phyloP scores from a whole-genome alignment of 2,113 vertebrate genomes.

The Phalacrocorax pelagicus region DNA sequence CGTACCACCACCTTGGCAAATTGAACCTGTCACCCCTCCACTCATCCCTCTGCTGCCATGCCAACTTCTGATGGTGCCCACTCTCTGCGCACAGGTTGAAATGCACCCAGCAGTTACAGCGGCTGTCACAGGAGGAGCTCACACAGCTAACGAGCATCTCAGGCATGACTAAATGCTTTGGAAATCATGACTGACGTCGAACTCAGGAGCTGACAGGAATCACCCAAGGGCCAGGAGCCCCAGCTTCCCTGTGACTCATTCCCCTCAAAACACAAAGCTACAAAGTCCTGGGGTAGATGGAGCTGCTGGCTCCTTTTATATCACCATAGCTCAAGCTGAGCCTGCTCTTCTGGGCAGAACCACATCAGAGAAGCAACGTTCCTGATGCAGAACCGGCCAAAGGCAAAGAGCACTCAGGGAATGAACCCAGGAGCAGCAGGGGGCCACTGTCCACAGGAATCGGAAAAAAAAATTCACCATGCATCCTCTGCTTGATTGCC shows the following conservation, averaged over 20 bases:
- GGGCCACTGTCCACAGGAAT: neutral
- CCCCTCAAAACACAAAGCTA: neutral
- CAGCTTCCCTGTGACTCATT: neutral
- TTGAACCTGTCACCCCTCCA: neutral
- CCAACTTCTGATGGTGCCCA: neutral
- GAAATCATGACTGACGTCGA: neutral
- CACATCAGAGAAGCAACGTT: neutral
- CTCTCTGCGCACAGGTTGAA: neutral
- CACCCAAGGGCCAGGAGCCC: neutral
- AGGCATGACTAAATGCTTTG: neutral
- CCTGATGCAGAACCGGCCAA: accelerated
- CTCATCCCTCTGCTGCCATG: accelerated
- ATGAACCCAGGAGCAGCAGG: neutral
- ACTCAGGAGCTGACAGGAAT: neutral
- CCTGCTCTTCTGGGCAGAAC: neutral
- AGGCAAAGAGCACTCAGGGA: neutral
- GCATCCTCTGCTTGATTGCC: neutral
- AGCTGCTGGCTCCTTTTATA: neutral
- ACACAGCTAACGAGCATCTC: neutral
- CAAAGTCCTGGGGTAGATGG: neutral
- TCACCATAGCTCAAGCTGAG: neutral
- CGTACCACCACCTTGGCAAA: neutral
- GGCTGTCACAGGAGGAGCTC: neutral
- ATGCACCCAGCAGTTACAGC: neutral
- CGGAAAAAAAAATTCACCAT: neutral